Evolutionary conservation across 2,888 invertebrate genomes (phyloP).

Genomic region (Lobophora halterata): DNA sequence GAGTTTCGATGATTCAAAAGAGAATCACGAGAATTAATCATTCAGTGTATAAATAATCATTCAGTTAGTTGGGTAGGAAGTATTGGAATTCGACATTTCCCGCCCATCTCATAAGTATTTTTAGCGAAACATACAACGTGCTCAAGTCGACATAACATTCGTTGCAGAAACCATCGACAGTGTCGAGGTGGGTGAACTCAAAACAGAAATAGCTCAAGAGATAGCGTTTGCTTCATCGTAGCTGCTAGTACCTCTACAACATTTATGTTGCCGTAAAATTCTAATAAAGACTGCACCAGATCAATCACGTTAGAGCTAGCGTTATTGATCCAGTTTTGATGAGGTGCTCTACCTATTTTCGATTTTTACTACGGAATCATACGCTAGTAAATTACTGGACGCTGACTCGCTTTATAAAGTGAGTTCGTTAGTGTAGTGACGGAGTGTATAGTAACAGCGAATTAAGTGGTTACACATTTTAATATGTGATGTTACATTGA

Average conservation of each 20-base stretch:
- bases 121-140: constrained; percentile 10
- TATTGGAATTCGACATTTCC: constrained; percentile 2
- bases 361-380: constrained; percentile 13
- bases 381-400: constrained; percentile 10
- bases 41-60: too few relatives aligned
- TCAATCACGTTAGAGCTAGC: constrained; percentile 16
- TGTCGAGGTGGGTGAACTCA: constrained; percentile 66
- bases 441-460: constrained; percentile 66
- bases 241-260: constrained; percentile 39
- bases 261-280: constrained; percentile 38
- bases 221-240: constrained; percentile 47
- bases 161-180: constrained; percentile 54
- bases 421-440: constrained; percentile 36
- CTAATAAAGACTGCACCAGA: constrained; percentile 22
- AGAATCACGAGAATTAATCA: too few relatives aligned
- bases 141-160: constrained; percentile 16
- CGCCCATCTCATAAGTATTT: constrained; percentile 17
- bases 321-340: constrained; percentile 16
- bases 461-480: constrained; percentile 70
- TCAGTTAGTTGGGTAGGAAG: not conserved
- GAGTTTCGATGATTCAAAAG: constrained; percentile 7
- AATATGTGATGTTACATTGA: constrained; percentile 71
- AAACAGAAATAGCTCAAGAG: constrained; percentile 62
- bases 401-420: constrained; percentile 15
- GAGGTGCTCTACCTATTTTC: constrained; percentile 14